Conservation (phyloP, 2,113 vertebrate genomes). For the Calidris pugnax region DNA sequence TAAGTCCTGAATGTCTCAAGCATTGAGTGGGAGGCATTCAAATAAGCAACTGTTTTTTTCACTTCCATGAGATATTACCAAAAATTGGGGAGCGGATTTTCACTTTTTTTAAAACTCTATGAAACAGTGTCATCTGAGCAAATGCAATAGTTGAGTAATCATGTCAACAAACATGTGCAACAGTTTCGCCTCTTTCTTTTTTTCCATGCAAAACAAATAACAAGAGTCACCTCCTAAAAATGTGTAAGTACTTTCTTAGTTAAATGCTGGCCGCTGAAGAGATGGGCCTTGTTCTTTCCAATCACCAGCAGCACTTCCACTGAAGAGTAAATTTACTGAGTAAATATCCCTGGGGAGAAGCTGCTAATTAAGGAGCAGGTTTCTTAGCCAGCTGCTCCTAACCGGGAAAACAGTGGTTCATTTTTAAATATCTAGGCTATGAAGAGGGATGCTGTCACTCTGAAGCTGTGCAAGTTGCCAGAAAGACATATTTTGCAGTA, state of each 20-base stretch:
- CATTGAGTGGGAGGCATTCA: not conserved
- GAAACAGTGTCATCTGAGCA: not conserved
- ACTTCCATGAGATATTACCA: not conserved
- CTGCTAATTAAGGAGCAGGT: conserved; percentile 66
- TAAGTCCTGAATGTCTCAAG: not conserved
- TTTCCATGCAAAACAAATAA: not conserved
- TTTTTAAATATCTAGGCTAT: conserved; percentile 52
- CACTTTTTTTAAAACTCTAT: not conserved
- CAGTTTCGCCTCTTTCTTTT: not conserved
- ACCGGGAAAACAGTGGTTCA: not conserved
- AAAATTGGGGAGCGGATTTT: not conserved
- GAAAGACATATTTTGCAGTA: conserved; percentile 20
- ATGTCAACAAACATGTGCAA: not conserved
- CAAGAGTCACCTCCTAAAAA: not conserved
- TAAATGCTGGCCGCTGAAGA: not conserved
- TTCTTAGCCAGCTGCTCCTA: conserved; percentile 68
- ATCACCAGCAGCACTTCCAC: conserved; percentile 38
- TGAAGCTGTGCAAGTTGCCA: not conserved
- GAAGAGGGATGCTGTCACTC: not conserved
- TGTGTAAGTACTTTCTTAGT: not conserved
- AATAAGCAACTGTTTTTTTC: not conserved
- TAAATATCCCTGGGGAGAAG: conserved; percentile 57
- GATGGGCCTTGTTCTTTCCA: conserved; percentile 26
- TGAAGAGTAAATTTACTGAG: conserved; percentile 65
- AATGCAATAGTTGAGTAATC: not conserved